phyloP scores from a whole-genome alignment of 2,888 invertebrate genomes.

The Lamellibrachia satsuma region DNA sequence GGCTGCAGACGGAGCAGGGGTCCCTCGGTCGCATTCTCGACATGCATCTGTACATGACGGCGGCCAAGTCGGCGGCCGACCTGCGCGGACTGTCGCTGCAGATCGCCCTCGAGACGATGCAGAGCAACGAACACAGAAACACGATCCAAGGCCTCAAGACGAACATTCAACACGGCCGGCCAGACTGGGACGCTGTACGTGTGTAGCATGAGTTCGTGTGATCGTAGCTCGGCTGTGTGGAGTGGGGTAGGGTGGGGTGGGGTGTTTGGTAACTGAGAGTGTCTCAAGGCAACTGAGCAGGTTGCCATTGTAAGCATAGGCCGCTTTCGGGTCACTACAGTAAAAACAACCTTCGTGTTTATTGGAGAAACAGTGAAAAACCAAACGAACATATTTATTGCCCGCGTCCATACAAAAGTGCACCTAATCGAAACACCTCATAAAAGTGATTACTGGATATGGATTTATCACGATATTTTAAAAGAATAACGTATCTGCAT shows the following conservation, averaged over 20 bases:
- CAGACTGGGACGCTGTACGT: slow-evolving; percentile 90
- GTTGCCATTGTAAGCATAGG: no score
- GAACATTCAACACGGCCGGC: slow-evolving; percentile 90
- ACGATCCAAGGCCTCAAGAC: slow-evolving; percentile 92
- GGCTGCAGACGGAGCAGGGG: not conserved
- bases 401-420: no score
- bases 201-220: not conserved
- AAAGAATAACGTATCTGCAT: no score
- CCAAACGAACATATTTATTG: no score
- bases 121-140: slow-evolving; percentile 83
- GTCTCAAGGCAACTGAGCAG: no score
- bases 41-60: slow-evolving; percentile 98
- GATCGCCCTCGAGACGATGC: slow-evolving; percentile 86
- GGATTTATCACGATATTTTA: no score
- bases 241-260: not conserved
- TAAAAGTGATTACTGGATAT: no score
- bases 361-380: no score
- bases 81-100: slow-evolving; percentile 91
- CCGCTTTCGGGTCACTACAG: no score
- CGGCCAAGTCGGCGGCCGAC: slow-evolving; percentile 88
- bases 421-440: no score
- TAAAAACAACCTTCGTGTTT: no score
- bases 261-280: not conserved
- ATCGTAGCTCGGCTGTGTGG: not conserved
- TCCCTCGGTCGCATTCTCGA: slow-evolving; percentile 77